phyloP scores from a whole-genome alignment of 2,888 invertebrate genomes.

The Nemotelus pantherinus region DNA sequence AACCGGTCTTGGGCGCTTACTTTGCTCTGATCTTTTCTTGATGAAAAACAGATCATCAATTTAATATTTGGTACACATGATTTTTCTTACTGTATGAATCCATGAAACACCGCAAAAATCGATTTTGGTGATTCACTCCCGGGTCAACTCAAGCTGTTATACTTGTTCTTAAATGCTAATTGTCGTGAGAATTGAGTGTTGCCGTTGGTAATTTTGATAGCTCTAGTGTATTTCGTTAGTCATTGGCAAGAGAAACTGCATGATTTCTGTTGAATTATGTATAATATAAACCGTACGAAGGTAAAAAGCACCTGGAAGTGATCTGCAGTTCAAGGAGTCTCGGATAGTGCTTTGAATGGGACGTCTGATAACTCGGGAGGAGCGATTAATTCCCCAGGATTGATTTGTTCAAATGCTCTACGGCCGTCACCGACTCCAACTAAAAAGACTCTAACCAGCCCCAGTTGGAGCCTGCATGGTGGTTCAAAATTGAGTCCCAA shows the following conservation, averaged over 20 bases:
- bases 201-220: neutral
- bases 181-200: neutral
- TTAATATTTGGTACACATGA: too few relatives aligned
- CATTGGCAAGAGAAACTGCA: neutral
- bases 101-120: too few relatives aligned
- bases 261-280: neutral
- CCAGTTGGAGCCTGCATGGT: constrained; percentile 54
- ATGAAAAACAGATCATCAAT: too few relatives aligned
- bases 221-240: neutral
- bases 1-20: too few relatives aligned
- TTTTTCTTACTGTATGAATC: too few relatives aligned
- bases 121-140: too few relatives aligned
- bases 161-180: constrained; percentile 8
- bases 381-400: constrained; percentile 72
- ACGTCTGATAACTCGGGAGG: constrained; percentile 74
- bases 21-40: too few relatives aligned
- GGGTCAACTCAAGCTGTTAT: neutral
- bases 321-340: constrained; percentile 65
- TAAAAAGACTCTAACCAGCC: constrained; percentile 47
- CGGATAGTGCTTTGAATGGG: constrained; percentile 72
- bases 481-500: constrained; percentile 60
- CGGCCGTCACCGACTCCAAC: constrained; percentile 64
- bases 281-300: constrained; percentile 23
- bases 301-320: constrained; percentile 35
- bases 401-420: constrained; percentile 68